A percentile compares a stretch with the other conserved stretches of the same genome.
These are phyloP conservation scores for Tanytarsus gracilentus DNA, from an alignment of 2,888 invertebrate genomes.

Conservation along the genomic window DNA sequence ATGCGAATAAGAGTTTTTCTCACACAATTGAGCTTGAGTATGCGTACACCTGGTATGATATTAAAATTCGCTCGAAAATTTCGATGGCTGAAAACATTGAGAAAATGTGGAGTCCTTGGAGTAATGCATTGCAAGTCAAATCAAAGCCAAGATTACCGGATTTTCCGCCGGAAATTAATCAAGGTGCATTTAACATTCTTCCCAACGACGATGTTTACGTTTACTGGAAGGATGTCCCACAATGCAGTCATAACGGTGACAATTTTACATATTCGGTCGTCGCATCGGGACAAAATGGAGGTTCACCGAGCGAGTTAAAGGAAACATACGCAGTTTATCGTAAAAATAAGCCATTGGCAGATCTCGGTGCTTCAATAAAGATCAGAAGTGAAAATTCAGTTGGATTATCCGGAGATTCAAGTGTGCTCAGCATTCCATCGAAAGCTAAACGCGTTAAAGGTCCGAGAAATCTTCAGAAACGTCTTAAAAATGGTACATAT, in stretches of 20 bases:
- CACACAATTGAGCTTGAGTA: slow-evolving; percentile 49
- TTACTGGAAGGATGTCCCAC: slow-evolving; percentile 69
- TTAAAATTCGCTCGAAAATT: slow-evolving; percentile 59
- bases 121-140: slow-evolving; percentile 46
- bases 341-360: slow-evolving; percentile 36
- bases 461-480: slow-evolving; percentile 59
- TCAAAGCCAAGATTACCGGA: slow-evolving; percentile 51
- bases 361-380: slow-evolving; percentile 44
- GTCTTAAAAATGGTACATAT: slow-evolving; percentile 61
- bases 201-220: slow-evolving; percentile 55
- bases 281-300: not conserved
- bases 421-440: slow-evolving; percentile 52
- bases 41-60: slow-evolving; percentile 60
- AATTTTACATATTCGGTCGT: slow-evolving; percentile 62
- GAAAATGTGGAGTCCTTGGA: slow-evolving; percentile 61
- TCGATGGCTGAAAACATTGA: slow-evolving; percentile 47
- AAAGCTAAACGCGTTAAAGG: slow-evolving; percentile 34
- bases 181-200: slow-evolving; percentile 64
- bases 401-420: slow-evolving; percentile 50
- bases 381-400: slow-evolving; percentile 54
- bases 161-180: slow-evolving; percentile 57
- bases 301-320: not conserved
- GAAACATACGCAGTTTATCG: slow-evolving; percentile 2
- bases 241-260: slow-evolving; percentile 61
- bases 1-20: slow-evolving; percentile 42